Base-by-base conservation (phyloP, 2,797 vertebrate genomes). In the Pyrocephalus nanus region DNA sequence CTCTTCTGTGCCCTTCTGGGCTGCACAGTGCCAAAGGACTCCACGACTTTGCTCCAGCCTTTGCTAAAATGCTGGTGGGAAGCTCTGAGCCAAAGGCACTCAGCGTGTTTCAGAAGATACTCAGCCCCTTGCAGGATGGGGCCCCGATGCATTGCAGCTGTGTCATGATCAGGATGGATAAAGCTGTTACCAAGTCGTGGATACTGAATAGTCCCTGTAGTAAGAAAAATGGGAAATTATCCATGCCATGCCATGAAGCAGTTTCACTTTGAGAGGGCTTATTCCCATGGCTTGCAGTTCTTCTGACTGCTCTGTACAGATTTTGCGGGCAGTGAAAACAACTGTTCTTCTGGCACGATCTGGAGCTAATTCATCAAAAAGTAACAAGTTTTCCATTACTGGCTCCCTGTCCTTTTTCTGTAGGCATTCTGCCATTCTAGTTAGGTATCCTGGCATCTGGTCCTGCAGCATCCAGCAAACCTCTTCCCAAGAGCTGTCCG, bases 1-100 rank as follows among this genome's bases (percentile, higher is more conserved):
- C 80, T 81, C 64, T 64, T 75, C 91, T 61, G 36, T 57, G 76
- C 40, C 87, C 85, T 94, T 88, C 43, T 90, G 82, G 36, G 55
- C 82, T 88, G 29, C 82, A 36, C 47, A 18, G 87, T 90, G 92
- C 93, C 91, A 96, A 83, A 95, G 78, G 69, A 93, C 91, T 94
- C 50, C 25, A 29, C 0, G 57, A 94, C 95, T 90, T 95, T 96
- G 67, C 81, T 61, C 51, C 53, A 90, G 55, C 20, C 62, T 61
- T 88, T 69, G 62, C 43, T 91, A 70, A 92, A 90, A 74, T 6
- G 36, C 53, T 77, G 70, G 26, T 5, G 2, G 48, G 65, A 89
- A 74, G 45, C 51, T 48, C 88, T 82, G 75, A 94, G 86, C 64
- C 71, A 93, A 92, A 90, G 67, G 74, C 45, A 48, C 48, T 54